A percentile compares a stretch with the other conserved stretches of the same genome.
Conservation (phyloP, 2,888 invertebrate species). For the Drosophila colorata region DNA sequence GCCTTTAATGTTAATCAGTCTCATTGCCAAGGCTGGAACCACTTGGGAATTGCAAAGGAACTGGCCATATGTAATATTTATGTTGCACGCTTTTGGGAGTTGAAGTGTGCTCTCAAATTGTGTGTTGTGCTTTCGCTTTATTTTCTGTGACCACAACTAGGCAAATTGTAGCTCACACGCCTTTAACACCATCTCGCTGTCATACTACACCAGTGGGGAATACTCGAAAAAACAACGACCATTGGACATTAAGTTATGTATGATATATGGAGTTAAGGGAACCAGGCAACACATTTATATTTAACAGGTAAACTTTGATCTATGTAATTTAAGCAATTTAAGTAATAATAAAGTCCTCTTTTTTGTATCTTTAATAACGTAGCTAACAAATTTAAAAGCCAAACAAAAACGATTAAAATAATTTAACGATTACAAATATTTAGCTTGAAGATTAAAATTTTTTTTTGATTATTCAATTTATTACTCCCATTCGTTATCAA, state of each 20-base stretch:
- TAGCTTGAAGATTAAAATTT: no score
- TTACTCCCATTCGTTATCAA: no score
- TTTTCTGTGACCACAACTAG: background rate
- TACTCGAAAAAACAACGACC: background rate
- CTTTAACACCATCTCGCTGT: background rate
- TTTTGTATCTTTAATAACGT: no score
- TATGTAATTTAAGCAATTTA: no score
- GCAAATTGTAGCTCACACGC: background rate
- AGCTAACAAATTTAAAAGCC: no score
- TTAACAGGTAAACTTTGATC: background rate
- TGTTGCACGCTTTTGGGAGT: conserved; percentile 21
- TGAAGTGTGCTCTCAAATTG: background rate
- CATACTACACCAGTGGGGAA: conserved; percentile 20
- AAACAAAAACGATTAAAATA: no score
- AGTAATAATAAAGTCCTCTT: no score
- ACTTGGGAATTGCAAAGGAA: conserved; percentile 29
- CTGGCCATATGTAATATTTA: conserved; percentile 40
- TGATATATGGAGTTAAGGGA: no score
- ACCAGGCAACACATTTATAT: background rate
- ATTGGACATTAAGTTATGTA: background rate
- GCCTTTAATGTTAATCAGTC: conserved; percentile 15
- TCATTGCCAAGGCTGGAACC: background rate
- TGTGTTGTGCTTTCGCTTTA: background rate
- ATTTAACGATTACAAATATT: no score
- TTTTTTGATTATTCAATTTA: no score